Evolutionary conservation across 2,888 invertebrate genomes (phyloP).

Genomic region (Apodemia mormo): DNA sequence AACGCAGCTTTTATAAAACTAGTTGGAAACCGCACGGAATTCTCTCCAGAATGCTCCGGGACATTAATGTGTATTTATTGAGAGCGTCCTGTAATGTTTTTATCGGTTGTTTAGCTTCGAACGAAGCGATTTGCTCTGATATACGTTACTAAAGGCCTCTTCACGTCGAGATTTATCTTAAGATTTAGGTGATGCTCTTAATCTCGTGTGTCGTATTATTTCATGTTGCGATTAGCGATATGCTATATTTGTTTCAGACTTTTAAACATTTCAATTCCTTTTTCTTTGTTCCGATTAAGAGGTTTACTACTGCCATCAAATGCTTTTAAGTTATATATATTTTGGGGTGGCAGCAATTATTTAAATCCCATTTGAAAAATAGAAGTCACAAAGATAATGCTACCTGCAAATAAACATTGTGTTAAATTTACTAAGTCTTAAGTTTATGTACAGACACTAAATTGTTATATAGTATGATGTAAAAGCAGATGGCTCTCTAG

Average conservation of each 20-base stretch:
- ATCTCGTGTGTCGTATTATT: constrained; percentile 31
- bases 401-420: no score
- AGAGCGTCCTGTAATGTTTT: constrained; percentile 78
- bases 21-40: constrained; percentile 79
- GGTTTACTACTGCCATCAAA: neutral
- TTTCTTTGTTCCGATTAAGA: constrained; percentile 15
- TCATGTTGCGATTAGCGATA: constrained; percentile 26
- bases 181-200: constrained; percentile 47
- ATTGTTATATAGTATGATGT: no score
- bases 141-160: constrained; percentile 42
- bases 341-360: neutral
- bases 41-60: constrained; percentile 77
- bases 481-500: no score
- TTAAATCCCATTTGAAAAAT: no score
- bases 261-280: constrained; percentile 16
- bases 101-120: constrained; percentile 62
- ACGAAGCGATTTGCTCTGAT: constrained; percentile 57
- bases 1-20: constrained; percentile 79
- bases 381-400: no score
- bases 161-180: constrained; percentile 45
- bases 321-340: neutral
- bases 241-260: constrained; percentile 12
- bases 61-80: constrained; percentile 82
- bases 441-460: no score
- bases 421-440: no score